Evolutionary conservation across 2,888 invertebrate genomes (phyloP), one percentile per base, ranked within the genome.

Genomic region (Parasteatoda lunata): DNA sequence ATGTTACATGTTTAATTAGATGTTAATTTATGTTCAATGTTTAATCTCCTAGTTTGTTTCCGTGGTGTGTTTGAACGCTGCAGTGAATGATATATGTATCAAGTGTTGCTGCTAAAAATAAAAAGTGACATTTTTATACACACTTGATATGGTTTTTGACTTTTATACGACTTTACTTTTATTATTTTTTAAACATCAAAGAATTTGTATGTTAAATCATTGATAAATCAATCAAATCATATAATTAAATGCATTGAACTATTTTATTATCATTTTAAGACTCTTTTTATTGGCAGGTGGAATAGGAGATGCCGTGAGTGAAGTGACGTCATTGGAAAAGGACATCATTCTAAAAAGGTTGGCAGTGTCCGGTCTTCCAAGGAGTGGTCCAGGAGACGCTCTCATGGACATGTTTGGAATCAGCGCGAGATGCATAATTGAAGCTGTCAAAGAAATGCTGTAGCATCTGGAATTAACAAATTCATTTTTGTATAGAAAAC

Each of bases 231-330:
- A 1, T 1, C 2, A 30, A 30, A 1, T 30, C 30, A 30, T 30
- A 59, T n/a, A n/a, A 11, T n/a, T n/a, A 59, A 59, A 59, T 11
- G 9, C 9, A 59, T 59, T n/a, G 13, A 59, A 59, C 9, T 11
- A n/a, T 2, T 15, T 30, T n/a, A 8, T 5, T 8, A 30, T 66
- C n/a, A 66, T 3, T 13, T 5, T 11, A 5, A 66, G 66, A 66
- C 4, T 70, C 47, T 88, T 45, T 73, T 69, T 83, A 48, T 88
- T 89, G 90, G 3, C 91, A 95, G 97, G 99, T 89, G 99, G 99
- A 78, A 91, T 99, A 79, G 99, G 99, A 88, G 99, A 99, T 92
- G 98, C 99, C 15, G 98, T 99, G 9, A 92, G 95, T n/a, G 95
- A 96, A 0, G 97, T 96, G 4, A 93, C 97, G 85, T 94, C 96